Conservation (phyloP, 2,113 vertebrate species). For the Prionailurus bengalensis region DNA sequence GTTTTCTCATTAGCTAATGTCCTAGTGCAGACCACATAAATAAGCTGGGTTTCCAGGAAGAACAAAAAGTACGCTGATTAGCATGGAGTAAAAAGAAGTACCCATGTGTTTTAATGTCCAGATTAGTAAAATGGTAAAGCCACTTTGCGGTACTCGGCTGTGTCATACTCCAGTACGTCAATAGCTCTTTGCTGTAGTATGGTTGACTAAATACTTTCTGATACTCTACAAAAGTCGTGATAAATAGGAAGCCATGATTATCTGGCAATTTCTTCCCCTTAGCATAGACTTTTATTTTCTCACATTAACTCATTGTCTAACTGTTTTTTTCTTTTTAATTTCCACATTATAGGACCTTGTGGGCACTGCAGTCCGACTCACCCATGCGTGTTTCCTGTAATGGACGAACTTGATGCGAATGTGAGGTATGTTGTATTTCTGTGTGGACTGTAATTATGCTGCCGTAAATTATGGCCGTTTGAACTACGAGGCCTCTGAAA, state of each 20-base stretch:
- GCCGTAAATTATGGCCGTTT: fast-evolving
- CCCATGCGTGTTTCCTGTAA: constrained; percentile 94
- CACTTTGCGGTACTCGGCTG: not conserved
- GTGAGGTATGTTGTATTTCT: constrained; percentile 92
- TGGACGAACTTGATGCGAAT: constrained; percentile 96
- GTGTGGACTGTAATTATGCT: fast-evolving
- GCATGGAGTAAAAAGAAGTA: not conserved
- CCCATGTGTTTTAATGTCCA: not conserved
- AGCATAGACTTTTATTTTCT: not conserved
- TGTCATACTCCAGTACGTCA: not conserved
- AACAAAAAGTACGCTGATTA: not conserved
- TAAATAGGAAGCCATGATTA: constrained; percentile 15
- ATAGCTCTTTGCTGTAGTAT: not conserved
- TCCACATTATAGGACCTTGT: constrained; percentile 86
- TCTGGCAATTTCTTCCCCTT: not conserved
- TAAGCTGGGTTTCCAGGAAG: not conserved
- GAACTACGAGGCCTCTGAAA: not conserved
- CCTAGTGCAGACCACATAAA: constrained; percentile 3
- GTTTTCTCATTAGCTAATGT: not conserved
- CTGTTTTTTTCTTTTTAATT: constrained; percentile 6
- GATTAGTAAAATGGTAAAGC: not conserved
- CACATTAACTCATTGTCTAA: not conserved
- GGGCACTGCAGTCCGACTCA: constrained; percentile 91
- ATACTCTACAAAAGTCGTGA: not conserved
- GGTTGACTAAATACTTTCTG: not conserved